A percentile compares a stretch with the other conserved stretches of the same genome.
Evolutionary conservation across 2,888 invertebrate species (phyloP).

Genomic region (Catocala sponsa): DNA sequence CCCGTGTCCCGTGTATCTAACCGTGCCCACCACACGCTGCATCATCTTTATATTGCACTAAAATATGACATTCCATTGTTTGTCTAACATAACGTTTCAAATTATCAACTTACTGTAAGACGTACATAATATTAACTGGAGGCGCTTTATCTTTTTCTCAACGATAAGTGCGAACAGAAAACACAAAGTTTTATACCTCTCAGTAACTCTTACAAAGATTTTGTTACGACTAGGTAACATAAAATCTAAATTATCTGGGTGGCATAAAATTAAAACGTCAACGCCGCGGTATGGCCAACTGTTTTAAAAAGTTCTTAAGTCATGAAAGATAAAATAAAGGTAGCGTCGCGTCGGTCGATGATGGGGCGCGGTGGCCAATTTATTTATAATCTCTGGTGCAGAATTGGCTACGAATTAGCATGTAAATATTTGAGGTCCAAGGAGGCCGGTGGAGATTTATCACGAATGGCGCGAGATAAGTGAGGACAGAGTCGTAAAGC

Average conservation of each 20-base stretch:
- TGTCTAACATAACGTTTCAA: conserved; percentile 13
- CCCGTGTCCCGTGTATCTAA: conserved; percentile 2
- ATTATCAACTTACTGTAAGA: conserved; percentile 21
- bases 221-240: conserved; percentile 64
- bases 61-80: conserved; percentile 32
- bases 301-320: conserved; percentile 81
- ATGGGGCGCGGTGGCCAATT: conserved; percentile 79
- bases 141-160: conserved; percentile 33
- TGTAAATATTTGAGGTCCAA: conserved; percentile 88
- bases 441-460: conserved; percentile 85
- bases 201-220: conserved; percentile 62
- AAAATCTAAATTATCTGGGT: conserved; percentile 77
- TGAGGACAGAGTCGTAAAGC: conserved; percentile 83
- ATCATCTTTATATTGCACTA: conserved; percentile 16
- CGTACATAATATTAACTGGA: conserved; percentile 20
- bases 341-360: conserved; percentile 67
- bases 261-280: conserved; percentile 80
- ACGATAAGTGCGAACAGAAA: conserved; percentile 37
- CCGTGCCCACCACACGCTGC: neutral
- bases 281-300: conserved; percentile 63
- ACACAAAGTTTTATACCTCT: conserved; percentile 57
- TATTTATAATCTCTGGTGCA: conserved; percentile 87
- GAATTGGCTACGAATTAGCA: conserved; percentile 87
- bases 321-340: conserved; percentile 83
- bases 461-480: conserved; percentile 82